These are phyloP conservation scores for Garrulus glandarius DNA, from an alignment of 2,797 vertebrate genomes.

Conservation along the genomic window DNA sequence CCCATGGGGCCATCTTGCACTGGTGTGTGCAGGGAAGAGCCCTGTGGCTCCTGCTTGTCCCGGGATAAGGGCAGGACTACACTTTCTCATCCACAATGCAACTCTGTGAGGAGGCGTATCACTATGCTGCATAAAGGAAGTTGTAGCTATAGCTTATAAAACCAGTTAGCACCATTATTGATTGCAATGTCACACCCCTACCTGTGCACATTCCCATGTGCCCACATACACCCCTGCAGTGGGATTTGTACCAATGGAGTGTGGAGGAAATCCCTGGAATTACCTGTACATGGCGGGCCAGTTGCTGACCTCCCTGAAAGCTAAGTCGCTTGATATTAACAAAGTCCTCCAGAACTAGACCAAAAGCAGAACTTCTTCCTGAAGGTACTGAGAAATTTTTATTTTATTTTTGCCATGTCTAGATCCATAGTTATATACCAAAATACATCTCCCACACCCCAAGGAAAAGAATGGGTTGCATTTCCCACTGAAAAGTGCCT, in stretches of 20 bases:
- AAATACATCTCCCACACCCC: background rate
- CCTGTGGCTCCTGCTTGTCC: background rate
- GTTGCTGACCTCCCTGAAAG: background rate
- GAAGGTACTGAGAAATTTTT: background rate
- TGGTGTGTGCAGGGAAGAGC: background rate
- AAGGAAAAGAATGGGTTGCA: background rate
- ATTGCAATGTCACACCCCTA: background rate
- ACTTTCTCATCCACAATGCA: fast-evolving
- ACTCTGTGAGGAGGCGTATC: fast-evolving
- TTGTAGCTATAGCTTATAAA: background rate
- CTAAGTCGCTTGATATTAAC: background rate
- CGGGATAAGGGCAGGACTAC: background rate
- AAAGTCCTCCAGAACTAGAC: background rate
- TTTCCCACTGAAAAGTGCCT: background rate
- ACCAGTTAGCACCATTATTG: background rate
- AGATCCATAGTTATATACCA: background rate
- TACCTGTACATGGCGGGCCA: fast-evolving
- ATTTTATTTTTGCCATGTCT: background rate
- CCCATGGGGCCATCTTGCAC: fast-evolving
- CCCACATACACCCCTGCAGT: too few relatives aligned
- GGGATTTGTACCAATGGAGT: background rate
- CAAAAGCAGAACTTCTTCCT: background rate
- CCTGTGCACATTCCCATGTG: fast-evolving
- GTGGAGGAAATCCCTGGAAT: background rate
- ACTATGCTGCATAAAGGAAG: background rate